These are phyloP conservation scores for Chaenocephalus aceratus DNA, from an alignment of 2,113 vertebrate genomes.

Conservation along the genomic window DNA sequence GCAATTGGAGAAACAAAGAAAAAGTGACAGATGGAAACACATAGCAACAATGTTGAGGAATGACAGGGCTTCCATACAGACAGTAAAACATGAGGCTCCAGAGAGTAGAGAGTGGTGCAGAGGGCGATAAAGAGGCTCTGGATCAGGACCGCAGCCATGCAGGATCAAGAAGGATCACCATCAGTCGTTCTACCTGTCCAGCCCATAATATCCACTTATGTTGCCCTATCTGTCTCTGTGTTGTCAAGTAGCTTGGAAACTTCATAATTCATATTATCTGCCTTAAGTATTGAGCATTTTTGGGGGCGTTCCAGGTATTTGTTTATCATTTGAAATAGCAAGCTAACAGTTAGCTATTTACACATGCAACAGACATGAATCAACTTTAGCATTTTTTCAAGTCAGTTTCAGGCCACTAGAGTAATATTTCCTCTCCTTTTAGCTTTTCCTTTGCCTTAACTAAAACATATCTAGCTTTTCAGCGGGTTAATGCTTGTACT, in stretches of 20 bases:
- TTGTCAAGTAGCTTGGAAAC: slow-evolving; percentile 23
- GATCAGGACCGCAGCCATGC: slow-evolving; percentile 39
- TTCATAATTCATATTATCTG: background rate
- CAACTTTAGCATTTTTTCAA: background rate
- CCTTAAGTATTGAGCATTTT: background rate
- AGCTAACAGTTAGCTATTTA: background rate
- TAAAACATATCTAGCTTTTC: background rate
- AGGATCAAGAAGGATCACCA: slow-evolving; percentile 37
- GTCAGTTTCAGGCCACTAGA: background rate
- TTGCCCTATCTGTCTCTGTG: slow-evolving; percentile 16
- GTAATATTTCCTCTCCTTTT: background rate
- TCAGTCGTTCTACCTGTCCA: slow-evolving; percentile 24
- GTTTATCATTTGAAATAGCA: background rate
- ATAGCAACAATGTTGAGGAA: background rate
- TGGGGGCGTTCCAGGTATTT: background rate
- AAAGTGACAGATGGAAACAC: slow-evolving; percentile 22
- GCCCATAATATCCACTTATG: slow-evolving; percentile 34
- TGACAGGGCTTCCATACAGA: slow-evolving; percentile 35
- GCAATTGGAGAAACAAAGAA: slow-evolving; percentile 4
- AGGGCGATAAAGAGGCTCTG: slow-evolving; percentile 28
- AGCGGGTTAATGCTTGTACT: background rate
- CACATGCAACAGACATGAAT: background rate
- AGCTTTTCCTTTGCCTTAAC: background rate
- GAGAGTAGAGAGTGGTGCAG: slow-evolving; percentile 25
- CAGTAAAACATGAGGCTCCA: slow-evolving; percentile 22